Evolutionary conservation across 2,797 vertebrate species (phyloP), one percentile per base, ranked within the genome.

Genomic region (Protosalanx chinensis): DNA sequence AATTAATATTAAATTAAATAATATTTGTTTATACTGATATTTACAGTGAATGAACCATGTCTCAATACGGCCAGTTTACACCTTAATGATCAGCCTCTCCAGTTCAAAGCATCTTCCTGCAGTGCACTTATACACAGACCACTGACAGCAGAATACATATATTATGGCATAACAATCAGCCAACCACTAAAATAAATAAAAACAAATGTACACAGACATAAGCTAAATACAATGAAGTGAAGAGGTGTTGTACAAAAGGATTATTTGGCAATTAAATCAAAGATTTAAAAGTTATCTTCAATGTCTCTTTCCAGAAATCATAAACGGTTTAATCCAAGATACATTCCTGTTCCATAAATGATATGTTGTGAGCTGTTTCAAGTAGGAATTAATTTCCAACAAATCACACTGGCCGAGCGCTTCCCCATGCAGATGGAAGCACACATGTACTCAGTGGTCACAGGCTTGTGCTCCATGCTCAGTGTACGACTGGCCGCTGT

Each of bases 161-260:
- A 68, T 29, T 57, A 53, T 53, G 51, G 15, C 6, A 67, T 30
- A 68, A 58, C 37, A 53, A 58, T 51, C 30, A 53, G 15, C 20
- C 20, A 65, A 41, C 7, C 37, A 30, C 30, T 23, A 51, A 67
- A 67, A 67, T 53, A 67, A 67, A 67, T 67, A 64, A 5, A 6
- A 53, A 30, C 30, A 53, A 46, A 53, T 30, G 23, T 53, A 53
- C 49, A 67, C 18, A 16, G 27, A 32, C 15, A 53, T 30, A 35
- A 37, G 41, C 18, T 53, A 51, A 51, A 53, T 30, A 3, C 7
- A 41, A 59, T 29, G 15, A 67, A 67, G 23, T 49, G 27, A 32
- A 67, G 16, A 46, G 37, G 49, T 41, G 37, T 10, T 41, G 37
- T 41, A 41, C 37, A 41, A 7, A 2, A 41, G 37, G 37, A 41